Evolutionary conservation across 64 coral and sea anemone genomes (phyloP).

Genomic region (Stichodactyla mertensii): DNA sequence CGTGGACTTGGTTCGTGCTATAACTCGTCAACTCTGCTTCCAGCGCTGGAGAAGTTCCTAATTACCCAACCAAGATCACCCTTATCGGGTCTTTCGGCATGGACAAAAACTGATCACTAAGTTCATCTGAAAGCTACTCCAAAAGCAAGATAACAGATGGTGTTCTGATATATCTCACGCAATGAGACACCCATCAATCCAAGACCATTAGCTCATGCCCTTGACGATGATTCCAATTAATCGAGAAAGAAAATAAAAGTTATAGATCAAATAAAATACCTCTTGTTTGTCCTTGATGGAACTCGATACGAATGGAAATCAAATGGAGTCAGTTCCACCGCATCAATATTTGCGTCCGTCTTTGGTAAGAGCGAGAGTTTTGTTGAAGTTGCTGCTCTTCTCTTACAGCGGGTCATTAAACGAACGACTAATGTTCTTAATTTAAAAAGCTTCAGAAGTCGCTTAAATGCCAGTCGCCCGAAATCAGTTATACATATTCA

Average conservation of each 20-base stretch:
- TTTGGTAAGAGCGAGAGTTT: too few relatives aligned
- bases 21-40: conserved; percentile 12
- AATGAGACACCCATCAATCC: conserved; percentile 10
- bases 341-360: too few relatives aligned
- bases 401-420: not conserved
- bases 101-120: not conserved
- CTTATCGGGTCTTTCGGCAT: not conserved
- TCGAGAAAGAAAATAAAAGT: not conserved
- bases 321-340: not conserved
- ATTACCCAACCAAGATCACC: not conserved
- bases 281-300: not conserved
- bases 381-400: too few relatives aligned
- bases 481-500: not conserved
- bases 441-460: not conserved
- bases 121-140: not conserved
- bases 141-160: conserved; percentile 8
- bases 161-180: not conserved
- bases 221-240: conserved; percentile 8
- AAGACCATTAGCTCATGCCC: conserved; percentile 2
- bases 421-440: not conserved
- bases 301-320: not conserved
- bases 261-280: not conserved
- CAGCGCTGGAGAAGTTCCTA: not conserved
- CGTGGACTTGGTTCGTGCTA: not conserved
- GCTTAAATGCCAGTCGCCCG: not conserved